These are phyloP conservation scores for Zaprionus africanus DNA, from an alignment of 1,140 invertebrate species.

Conservation along the genomic window DNA sequence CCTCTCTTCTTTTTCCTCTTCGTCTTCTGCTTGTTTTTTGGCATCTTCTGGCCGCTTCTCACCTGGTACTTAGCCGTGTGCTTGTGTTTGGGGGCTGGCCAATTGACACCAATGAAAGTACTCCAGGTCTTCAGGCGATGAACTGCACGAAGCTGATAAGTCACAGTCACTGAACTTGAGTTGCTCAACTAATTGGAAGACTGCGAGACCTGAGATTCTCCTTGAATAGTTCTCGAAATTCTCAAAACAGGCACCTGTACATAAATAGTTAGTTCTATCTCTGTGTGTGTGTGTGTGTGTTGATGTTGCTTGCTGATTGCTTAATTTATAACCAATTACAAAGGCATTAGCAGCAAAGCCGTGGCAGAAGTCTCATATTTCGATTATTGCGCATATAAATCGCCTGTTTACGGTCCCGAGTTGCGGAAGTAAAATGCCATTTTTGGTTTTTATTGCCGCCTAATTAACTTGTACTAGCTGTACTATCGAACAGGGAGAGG, in stretches of 20 bases:
- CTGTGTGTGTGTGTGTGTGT: slow-evolving; percentile 10
- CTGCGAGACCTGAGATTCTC: no score
- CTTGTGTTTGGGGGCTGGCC: slow-evolving; percentile 26
- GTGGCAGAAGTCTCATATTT: slow-evolving; percentile 57
- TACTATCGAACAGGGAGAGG: slow-evolving; percentile 48
- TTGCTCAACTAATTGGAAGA: slow-evolving; percentile 28
- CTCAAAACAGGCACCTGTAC: neutral
- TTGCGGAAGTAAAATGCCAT: slow-evolving; percentile 67
- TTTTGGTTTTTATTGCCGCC: slow-evolving; percentile 56
- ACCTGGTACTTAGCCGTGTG: slow-evolving; percentile 13
- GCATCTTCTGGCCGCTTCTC: slow-evolving; percentile 13
- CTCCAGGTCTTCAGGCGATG: slow-evolving; percentile 33
- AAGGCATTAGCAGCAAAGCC: slow-evolving; percentile 66
- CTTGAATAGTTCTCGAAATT: neutral
- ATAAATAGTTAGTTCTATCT: neutral
- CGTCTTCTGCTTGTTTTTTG: slow-evolving; percentile 8
- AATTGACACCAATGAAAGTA: slow-evolving; percentile 69
- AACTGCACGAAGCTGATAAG: slow-evolving; percentile 28
- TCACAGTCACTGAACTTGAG: slow-evolving; percentile 68
- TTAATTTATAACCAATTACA: slow-evolving; percentile 82
- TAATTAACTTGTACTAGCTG: slow-evolving; percentile 77
- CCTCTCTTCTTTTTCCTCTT: neutral
- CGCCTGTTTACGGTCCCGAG: slow-evolving; percentile 56
- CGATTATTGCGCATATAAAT: slow-evolving; percentile 78
- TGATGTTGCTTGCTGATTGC: slow-evolving; percentile 59